phyloP scores from a whole-genome alignment of 2,888 invertebrate genomes.

The Temnothorax unifasciatus region DNA sequence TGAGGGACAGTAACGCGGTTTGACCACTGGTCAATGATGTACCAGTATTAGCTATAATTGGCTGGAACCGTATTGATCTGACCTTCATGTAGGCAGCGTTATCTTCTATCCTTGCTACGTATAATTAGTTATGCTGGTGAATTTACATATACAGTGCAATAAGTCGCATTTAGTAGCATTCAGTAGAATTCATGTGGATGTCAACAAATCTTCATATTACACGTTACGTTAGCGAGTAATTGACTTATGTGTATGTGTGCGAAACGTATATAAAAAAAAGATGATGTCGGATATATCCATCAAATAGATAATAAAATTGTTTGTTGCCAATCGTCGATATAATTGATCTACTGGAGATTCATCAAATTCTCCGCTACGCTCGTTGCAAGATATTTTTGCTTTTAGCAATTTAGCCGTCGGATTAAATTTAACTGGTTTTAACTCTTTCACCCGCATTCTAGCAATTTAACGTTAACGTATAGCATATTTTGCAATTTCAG shows the following conservation, averaged over 20 bases:
- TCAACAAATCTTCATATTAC: background rate
- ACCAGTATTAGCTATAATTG: constrained; percentile 75
- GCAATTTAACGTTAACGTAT: constrained; percentile 35
- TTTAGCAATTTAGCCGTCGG: constrained; percentile 14
- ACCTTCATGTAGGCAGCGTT: constrained; percentile 54
- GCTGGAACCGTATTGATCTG: constrained; percentile 67
- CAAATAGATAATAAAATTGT: constrained; percentile 20
- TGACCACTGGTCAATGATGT: constrained; percentile 74
- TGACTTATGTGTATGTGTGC: background rate
- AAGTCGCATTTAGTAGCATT: constrained; percentile 17
- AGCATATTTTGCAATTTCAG: constrained; percentile 46
- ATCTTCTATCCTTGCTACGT: constrained; percentile 44
- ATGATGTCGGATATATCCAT: constrained; percentile 3
- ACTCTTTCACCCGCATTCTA: constrained; percentile 24
- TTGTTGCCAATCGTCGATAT: constrained; percentile 22
- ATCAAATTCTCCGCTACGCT: constrained; percentile 15
- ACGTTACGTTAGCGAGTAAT: background rate
- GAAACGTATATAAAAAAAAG: constrained; percentile 17
- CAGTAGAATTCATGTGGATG: constrained; percentile 4
- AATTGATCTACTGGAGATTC: constrained; percentile 38
- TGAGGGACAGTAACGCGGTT: constrained; percentile 64
- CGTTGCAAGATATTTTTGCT: constrained; percentile 27
- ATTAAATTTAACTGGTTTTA: constrained; percentile 50
- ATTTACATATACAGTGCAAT: constrained; percentile 34
- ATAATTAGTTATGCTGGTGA: constrained; percentile 52